Base-by-base conservation (phyloP, 2,113 vertebrate genomes). In the Baryphthengus martii region DNA sequence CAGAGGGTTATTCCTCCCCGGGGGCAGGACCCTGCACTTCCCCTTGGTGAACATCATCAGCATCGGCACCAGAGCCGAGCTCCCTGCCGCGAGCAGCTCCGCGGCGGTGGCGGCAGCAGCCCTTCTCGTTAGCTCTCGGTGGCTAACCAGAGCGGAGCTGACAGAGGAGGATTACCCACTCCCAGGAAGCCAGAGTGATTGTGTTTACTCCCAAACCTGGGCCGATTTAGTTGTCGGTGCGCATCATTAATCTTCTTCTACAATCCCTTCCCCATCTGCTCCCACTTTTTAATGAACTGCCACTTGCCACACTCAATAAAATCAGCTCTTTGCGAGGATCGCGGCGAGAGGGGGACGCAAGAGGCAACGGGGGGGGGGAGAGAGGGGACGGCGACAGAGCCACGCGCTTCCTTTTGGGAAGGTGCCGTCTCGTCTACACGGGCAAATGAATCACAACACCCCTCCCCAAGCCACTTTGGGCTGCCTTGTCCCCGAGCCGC, bases 251-350 rank as follows among this genome's bases (percentile, higher is more conserved):
- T 98, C 98, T 98, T 98, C 97, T 95, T 95, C 97, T 97, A 97
- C 97, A 97, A 96, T 97, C 97, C 97, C 94, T 92, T 97, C 97
- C 97, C 98, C 98, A 98, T 97, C 97, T 98, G 98, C 97, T 97
- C 97, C 98, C 96, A 97, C 97, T 98, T 97, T 98, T 98, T 98
- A 98, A 98, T 97, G 98, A 98, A 97, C 97, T 97, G 97, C 97
- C 98, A 97, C 97, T 98, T 98, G 98, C 98, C 98, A 95, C 97
- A 97, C 97, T 97, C 98, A 98, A 97, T 98, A 98, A 98, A 96
- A 97, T 97, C 97, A 97, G 91, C 56, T 80, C 97, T 94, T 93
- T 85, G 92, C 68, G 0, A 83, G 96, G 96, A 97, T 93, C 84
- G 91, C 96, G 35, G 96, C 82, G 17, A 77, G 58, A 59, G 88